These are phyloP conservation scores for Caenorhabditis japonica DNA, from an alignment of 2,888 invertebrate genomes.

Conservation along the genomic window DNA sequence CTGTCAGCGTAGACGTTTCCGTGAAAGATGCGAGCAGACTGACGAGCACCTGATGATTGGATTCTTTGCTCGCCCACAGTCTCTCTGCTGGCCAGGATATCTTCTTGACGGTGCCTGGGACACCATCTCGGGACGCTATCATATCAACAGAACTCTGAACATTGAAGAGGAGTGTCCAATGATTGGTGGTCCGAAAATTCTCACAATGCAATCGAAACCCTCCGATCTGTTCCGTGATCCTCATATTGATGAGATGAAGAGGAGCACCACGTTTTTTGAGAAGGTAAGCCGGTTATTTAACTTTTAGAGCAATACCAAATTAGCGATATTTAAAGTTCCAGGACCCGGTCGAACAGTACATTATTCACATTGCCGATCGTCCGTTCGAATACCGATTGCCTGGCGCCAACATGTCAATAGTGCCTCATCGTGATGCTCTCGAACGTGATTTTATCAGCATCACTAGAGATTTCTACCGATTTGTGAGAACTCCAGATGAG, in stretches of 20 bases:
- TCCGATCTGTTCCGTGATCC: slow-evolving; percentile 27
- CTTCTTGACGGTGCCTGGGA: slow-evolving; percentile 47
- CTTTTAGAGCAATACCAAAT: not conserved
- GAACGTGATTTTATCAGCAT: slow-evolving; percentile 31
- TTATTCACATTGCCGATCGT: slow-evolving; percentile 17
- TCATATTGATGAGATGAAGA: slow-evolving; percentile 6
- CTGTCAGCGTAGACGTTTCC: slow-evolving; percentile 9
- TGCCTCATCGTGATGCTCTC: slow-evolving; percentile 11
- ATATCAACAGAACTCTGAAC: slow-evolving; percentile 5
- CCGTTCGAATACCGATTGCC: slow-evolving; percentile 34
- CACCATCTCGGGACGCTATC: slow-evolving; percentile 33
- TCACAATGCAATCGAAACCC: slow-evolving; percentile 26
- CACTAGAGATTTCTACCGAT: slow-evolving; percentile 30
- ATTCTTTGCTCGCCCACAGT: slow-evolving; percentile 34
- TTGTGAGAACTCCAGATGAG: slow-evolving; percentile 9
- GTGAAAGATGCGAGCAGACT: slow-evolving; percentile 12
- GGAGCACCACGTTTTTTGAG: slow-evolving; percentile 1
- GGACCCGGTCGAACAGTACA: slow-evolving; percentile 31
- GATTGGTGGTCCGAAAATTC: slow-evolving; percentile 27
- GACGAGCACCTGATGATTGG: slow-evolving; percentile 37
- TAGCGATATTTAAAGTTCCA: not conserved
- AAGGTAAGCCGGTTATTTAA: not conserved
- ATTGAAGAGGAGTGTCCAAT: slow-evolving; percentile 37
- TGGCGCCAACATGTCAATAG: slow-evolving; percentile 27
- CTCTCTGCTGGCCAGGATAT: slow-evolving; percentile 35